A percentile compares a stretch with the other conserved stretches of the same genome.
Conservation (phyloP, 2,113 vertebrate species). For the Ondatra zibethicus region DNA sequence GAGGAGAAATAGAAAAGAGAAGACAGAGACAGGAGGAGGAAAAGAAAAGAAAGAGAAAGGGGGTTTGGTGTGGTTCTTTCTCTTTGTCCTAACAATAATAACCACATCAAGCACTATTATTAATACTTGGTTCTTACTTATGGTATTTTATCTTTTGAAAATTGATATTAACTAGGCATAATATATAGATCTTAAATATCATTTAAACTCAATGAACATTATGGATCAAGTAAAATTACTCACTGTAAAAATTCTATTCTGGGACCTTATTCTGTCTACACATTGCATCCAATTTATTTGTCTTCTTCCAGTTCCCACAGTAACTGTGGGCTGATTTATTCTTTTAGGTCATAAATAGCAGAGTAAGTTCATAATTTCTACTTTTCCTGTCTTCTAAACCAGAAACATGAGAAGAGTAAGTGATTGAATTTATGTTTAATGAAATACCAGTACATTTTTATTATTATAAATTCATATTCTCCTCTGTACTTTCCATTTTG, state of each 20-base stretch:
- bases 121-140: neutral
- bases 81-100: neutral
- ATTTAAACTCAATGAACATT: neutral
- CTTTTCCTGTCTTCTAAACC: neutral
- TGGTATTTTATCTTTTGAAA: neutral
- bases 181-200: neutral
- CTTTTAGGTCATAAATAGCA: neutral
- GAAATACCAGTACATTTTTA: neutral
- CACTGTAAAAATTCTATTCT: neutral
- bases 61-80: neutral
- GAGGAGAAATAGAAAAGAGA: fast-evolving
- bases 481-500: neutral
- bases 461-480: neutral
- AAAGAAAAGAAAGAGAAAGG: neutral
- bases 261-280: neutral
- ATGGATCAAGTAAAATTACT: slow-evolving; percentile 32
- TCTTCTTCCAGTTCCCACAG: neutral
- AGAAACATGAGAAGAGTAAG: neutral
- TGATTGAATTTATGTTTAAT: neutral
- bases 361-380: neutral
- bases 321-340: neutral
- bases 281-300: neutral
- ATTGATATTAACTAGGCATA: neutral
- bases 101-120: neutral
- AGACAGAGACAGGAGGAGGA: neutral